These are phyloP conservation scores for Loris lydekkerianus DNA, from an alignment of 2,797 vertebrate species.

Conservation along the genomic window DNA sequence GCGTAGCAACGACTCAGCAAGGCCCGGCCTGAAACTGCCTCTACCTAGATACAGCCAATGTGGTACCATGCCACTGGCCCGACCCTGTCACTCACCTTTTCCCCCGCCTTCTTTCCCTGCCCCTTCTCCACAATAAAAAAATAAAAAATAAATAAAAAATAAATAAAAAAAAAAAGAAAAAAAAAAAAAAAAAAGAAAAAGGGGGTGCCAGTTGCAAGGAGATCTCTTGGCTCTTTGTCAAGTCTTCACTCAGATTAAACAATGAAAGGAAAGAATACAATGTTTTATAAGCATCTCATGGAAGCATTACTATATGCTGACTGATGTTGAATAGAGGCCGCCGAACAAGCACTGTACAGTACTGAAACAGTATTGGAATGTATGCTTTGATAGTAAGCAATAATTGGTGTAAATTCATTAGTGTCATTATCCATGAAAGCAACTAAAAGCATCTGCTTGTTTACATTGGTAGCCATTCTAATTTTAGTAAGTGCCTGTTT, in stretches of 20 bases:
- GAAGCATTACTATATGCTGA: neutral
- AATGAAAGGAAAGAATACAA: neutral
- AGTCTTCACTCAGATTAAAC: constrained; percentile 28
- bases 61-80: too few relatives aligned
- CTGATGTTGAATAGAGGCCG: neutral
- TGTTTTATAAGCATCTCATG: neutral
- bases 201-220: neutral
- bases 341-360: neutral
- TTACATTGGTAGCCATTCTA: neutral
- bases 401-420: neutral
- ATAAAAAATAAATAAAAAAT: too few relatives aligned
- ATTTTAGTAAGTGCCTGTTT: constrained; percentile 25
- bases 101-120: too few relatives aligned
- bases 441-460: constrained; percentile 11
- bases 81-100: too few relatives aligned
- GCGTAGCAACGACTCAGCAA: too few relatives aligned
- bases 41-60: too few relatives aligned
- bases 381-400: neutral
- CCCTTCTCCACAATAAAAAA: too few relatives aligned
- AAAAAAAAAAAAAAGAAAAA: too few relatives aligned
- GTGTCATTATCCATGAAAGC: neutral
- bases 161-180: too few relatives aligned
- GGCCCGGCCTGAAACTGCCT: too few relatives aligned
- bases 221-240: neutral
- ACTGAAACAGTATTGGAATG: neutral